phyloP scores from a whole-genome alignment of 2,113 vertebrate genomes.

The Donacobius atricapilla region DNA sequence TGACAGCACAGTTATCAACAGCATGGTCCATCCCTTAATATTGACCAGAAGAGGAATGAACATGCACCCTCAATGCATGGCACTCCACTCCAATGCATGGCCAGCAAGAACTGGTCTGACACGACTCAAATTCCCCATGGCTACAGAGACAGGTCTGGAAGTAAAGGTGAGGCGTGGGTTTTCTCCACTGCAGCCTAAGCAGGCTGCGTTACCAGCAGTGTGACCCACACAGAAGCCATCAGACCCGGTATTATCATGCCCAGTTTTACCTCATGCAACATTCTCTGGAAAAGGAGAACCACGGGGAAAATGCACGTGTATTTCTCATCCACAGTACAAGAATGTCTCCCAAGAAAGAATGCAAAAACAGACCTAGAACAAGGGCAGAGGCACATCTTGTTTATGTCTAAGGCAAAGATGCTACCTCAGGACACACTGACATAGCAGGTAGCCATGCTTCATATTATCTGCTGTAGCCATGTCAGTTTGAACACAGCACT shows the following conservation, averaged over 20 bases:
- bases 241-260: not conserved
- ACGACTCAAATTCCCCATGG: fast-evolving
- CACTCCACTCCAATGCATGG: not conserved
- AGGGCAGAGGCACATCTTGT: not conserved
- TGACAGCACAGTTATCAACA: not conserved
- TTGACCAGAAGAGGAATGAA: not conserved
- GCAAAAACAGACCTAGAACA: not conserved
- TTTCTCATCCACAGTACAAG: not conserved
- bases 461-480: not conserved
- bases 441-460: not conserved
- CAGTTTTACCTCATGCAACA: not conserved
- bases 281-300: not conserved
- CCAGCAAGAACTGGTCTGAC: not conserved
- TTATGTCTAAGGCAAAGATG: not conserved
- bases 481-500: not conserved
- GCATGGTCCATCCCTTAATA: not conserved
- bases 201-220: not conserved
- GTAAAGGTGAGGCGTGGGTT: not conserved
- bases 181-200: not conserved
- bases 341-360: not conserved
- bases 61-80: not conserved
- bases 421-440: not conserved
- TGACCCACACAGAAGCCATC: too few relatives aligned
- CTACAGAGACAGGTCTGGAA: not conserved
- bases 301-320: fast-evolving